These are phyloP conservation scores for Notechis scutatus DNA, from an alignment of 2,113 vertebrate species.

Conservation along the genomic window DNA sequence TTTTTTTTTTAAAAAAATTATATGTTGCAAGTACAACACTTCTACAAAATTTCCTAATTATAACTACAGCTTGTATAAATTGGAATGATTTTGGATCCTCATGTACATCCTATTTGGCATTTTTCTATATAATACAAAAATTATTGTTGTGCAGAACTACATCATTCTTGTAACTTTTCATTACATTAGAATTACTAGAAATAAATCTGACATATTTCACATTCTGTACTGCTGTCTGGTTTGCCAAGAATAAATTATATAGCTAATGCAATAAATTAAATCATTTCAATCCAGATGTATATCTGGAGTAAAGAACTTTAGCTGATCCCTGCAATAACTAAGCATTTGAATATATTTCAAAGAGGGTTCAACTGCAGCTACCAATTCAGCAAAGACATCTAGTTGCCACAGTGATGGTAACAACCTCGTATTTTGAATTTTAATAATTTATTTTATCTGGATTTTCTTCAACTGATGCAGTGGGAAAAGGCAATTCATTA, in stretches of 20 bases:
- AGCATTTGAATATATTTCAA: not conserved
- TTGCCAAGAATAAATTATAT: not conserved
- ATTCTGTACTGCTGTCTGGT: not conserved
- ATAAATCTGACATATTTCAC: not conserved
- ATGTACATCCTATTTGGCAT: not conserved
- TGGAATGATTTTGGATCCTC: not conserved
- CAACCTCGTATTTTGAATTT: not conserved
- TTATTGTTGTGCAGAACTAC: not conserved
- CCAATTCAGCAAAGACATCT: not conserved
- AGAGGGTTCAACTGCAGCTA: not conserved
- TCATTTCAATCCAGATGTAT: not conserved
- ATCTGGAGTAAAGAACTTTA: not conserved
- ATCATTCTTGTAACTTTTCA: not conserved
- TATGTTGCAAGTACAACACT: not conserved
- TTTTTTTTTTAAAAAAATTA: not conserved
- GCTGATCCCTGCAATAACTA: not conserved
- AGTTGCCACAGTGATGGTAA: not conserved
- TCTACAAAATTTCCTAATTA: not conserved
- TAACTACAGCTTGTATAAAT: not conserved
- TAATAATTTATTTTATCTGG: conserved; percentile 2
- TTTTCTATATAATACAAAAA: not conserved
- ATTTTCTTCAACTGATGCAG: not conserved
- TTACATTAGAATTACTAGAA: not conserved
- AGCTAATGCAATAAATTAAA: not conserved
- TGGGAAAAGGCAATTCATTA: not conserved